phyloP scores from a whole-genome alignment of 1,140 invertebrate genomes.

The Hestina assimilis region DNA sequence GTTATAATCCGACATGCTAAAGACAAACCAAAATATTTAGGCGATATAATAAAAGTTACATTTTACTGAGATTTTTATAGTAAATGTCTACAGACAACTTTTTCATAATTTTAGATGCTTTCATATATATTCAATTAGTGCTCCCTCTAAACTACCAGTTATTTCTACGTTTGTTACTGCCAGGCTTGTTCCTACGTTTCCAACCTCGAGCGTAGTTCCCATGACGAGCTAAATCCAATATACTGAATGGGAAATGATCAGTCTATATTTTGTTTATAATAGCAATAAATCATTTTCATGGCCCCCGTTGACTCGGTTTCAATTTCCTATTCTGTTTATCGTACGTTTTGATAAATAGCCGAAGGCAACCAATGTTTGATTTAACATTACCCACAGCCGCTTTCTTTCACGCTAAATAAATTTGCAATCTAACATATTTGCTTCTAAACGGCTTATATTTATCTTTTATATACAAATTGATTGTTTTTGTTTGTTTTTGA shows the following conservation, averaged over 20 bases:
- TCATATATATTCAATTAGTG: too few relatives aligned
- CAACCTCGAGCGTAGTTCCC: constrained; percentile 26
- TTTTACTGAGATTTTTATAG: too few relatives aligned
- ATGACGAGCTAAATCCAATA: constrained; percentile 52
- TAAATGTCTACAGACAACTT: too few relatives aligned
- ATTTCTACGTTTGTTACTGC: too few relatives aligned
- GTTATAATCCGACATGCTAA: too few relatives aligned
- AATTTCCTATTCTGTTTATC: constrained; percentile 75
- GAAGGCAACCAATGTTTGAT: constrained; percentile 48
- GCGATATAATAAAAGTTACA: too few relatives aligned
- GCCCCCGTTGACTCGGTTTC: constrained; percentile 69
- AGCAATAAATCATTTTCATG: constrained; percentile 69
- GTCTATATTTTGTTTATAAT: constrained; percentile 72
- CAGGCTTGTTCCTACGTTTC: neutral
- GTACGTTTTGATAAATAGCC: constrained; percentile 73
- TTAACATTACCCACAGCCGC: constrained; percentile 44
- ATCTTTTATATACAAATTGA: constrained; percentile 46
- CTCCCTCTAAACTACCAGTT: too few relatives aligned
- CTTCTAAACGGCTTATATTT: constrained; percentile 67
- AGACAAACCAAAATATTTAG: too few relatives aligned
- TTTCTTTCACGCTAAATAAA: constrained; percentile 69
- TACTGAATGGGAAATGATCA: constrained; percentile 69
- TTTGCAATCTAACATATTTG: constrained; percentile 64
- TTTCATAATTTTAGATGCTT: too few relatives aligned
- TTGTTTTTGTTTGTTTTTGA: constrained; percentile 31